Evolutionary conservation across 2,113 vertebrate species (phyloP).

Genomic region (Esox niger): DNA sequence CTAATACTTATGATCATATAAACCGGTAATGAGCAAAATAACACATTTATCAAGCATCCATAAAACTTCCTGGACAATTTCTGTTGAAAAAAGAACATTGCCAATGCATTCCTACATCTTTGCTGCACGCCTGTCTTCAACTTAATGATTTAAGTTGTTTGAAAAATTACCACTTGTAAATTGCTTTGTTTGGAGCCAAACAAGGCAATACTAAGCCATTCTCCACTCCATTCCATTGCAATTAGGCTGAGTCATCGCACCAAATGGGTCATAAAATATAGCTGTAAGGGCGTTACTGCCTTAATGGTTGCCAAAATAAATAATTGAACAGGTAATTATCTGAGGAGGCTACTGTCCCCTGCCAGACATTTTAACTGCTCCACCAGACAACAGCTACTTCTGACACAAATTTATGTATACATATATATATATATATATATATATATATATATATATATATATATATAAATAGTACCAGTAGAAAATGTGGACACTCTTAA

Average conservation of each 20-base stretch:
- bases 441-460: no score
- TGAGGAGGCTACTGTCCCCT: neutral
- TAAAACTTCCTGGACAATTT: neutral
- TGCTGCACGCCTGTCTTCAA: neutral
- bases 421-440: no score
- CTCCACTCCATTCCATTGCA: neutral
- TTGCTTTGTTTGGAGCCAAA: neutral
- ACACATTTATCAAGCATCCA: neutral
- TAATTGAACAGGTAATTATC: conserved; percentile 6
- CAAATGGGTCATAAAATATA: neutral
- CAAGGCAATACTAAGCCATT: conserved; percentile 5
- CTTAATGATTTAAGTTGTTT: neutral
- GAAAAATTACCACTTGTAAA: neutral
- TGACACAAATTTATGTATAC: no score
- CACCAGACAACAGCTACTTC: neutral
- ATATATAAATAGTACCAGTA: no score
- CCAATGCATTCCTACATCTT: neutral
- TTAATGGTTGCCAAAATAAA: neutral
- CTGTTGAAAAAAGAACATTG: neutral
- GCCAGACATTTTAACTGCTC: neutral
- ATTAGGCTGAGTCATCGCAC: neutral
- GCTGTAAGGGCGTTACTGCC: neutral
- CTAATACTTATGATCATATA: neutral
- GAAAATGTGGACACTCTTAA: no score
- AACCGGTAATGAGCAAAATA: neutral